A percentile compares a stretch with the other conserved stretches of the same genome.
Evolutionary conservation across 1,140 invertebrate species (phyloP).

Genomic region (Vollenhovia emeryi): DNA sequence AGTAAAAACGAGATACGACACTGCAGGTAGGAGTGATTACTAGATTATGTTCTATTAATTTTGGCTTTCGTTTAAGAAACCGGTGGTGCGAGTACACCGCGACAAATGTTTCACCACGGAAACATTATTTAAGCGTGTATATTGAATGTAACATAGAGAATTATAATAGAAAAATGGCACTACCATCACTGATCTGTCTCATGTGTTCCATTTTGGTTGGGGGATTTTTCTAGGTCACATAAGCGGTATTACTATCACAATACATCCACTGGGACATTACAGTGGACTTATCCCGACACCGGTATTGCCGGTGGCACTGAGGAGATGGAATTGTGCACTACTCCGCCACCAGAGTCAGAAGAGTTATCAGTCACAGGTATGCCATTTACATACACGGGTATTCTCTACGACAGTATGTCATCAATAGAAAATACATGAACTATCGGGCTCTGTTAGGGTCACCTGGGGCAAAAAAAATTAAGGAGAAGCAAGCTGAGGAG

Average conservation of each 20-base stretch:
- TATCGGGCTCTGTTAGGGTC: neutral
- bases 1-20: conserved; percentile 64
- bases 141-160: conserved; percentile 62
- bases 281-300: conserved; percentile 89
- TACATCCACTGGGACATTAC: conserved; percentile 86
- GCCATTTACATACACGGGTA: conserved; percentile 67
- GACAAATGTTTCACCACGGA: conserved; percentile 60
- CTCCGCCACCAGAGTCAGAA: conserved; percentile 85
- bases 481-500: conserved; percentile 63
- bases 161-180: conserved; percentile 57
- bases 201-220: conserved; percentile 79
- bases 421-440: neutral
- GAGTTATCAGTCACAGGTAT: conserved; percentile 76
- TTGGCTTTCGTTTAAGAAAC: conserved; percentile 62
- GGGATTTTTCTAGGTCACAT: conserved; percentile 87
- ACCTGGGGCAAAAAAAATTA: conserved; percentile 41
- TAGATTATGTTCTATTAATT: conserved; percentile 69
- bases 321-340: conserved; percentile 88
- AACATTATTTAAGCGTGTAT: conserved; percentile 56
- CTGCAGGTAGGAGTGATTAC: conserved; percentile 70
- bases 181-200: conserved; percentile 65
- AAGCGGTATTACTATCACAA: conserved; percentile 90
- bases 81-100: conserved; percentile 52
- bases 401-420: neutral
- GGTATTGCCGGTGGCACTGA: conserved; percentile 86